Conservation (phyloP, 2,888 invertebrate genomes). For the Chironomus riparius region DNA sequence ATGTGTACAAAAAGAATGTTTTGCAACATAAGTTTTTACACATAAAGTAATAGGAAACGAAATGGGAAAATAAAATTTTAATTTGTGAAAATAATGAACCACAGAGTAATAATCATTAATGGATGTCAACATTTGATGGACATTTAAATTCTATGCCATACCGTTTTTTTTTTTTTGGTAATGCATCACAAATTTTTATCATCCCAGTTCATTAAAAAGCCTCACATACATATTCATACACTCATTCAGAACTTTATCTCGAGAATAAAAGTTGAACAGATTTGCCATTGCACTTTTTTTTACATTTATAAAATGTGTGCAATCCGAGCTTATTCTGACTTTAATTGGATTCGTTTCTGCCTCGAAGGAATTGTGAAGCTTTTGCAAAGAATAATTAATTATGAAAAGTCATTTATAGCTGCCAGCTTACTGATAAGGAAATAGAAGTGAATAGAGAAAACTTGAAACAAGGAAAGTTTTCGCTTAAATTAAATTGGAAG, state of each 20-base stretch:
- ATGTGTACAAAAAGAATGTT: neutral
- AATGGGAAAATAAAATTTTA: neutral
- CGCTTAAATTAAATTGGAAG: too few species aligned
- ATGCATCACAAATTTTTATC: conserved; percentile 1
- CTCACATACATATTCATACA: too few species aligned
- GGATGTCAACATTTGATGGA: neutral
- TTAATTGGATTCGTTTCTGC: neutral
- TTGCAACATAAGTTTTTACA: too few species aligned
- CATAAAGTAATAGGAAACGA: neutral
- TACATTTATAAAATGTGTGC: neutral
- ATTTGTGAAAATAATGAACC: conserved; percentile 11
- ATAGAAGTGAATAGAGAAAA: too few species aligned
- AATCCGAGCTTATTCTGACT: neutral
- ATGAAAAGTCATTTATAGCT: neutral
- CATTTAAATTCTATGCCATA: neutral
- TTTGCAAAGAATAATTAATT: neutral
- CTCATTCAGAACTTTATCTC: neutral
- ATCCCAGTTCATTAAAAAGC: neutral
- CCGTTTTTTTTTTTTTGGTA: neutral
- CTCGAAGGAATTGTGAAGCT: neutral
- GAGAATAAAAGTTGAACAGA: neutral
- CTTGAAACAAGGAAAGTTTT: too few species aligned
- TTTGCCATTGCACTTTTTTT: neutral
- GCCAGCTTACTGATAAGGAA: neutral
- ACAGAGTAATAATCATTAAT: neutral